A percentile compares a stretch with the other conserved stretches of the same genome.
These are phyloP conservation scores for Potorous gilbertii DNA, from an alignment of 2,797 vertebrate genomes.

Conservation along the genomic window DNA sequence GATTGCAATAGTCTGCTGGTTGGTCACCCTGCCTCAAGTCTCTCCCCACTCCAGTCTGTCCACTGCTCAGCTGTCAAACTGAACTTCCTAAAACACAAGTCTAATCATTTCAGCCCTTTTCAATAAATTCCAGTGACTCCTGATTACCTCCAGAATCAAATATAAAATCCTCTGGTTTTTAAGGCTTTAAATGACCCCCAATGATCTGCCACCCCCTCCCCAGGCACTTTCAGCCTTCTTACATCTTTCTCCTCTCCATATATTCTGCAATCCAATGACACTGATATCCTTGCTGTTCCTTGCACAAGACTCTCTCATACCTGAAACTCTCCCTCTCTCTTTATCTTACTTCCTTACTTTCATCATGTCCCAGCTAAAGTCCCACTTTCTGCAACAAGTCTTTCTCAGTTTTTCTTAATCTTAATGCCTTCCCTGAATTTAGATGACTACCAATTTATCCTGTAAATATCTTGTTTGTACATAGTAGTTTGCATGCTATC, in stretches of 20 bases:
- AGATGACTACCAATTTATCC: no score
- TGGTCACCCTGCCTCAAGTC: no score
- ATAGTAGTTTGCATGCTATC: not conserved
- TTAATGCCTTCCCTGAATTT: not conserved
- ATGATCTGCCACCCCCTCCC: not conserved
- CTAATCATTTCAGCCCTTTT: not conserved
- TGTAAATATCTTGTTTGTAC: not conserved
- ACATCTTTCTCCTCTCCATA: not conserved
- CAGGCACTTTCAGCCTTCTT: not conserved
- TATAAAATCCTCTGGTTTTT: not conserved
- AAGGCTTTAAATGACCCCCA: not conserved
- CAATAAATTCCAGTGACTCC: not conserved
- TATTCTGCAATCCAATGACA: not conserved
- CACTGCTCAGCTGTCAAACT: no score
- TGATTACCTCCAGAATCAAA: not conserved
- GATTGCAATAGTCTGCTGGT: no score
- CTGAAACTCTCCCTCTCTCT: no score
- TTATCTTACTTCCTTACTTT: no score
- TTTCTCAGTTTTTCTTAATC: conserved; percentile 7
- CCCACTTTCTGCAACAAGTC: conserved; percentile 15
- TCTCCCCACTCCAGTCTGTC: no score
- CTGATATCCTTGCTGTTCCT: not conserved
- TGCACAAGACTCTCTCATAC: no score
- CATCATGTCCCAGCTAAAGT: not conserved
- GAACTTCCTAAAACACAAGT: no score